These are phyloP conservation scores for Erethizon dorsatum DNA, from an alignment of 2,797 vertebrate genomes.

Conservation along the genomic window DNA sequence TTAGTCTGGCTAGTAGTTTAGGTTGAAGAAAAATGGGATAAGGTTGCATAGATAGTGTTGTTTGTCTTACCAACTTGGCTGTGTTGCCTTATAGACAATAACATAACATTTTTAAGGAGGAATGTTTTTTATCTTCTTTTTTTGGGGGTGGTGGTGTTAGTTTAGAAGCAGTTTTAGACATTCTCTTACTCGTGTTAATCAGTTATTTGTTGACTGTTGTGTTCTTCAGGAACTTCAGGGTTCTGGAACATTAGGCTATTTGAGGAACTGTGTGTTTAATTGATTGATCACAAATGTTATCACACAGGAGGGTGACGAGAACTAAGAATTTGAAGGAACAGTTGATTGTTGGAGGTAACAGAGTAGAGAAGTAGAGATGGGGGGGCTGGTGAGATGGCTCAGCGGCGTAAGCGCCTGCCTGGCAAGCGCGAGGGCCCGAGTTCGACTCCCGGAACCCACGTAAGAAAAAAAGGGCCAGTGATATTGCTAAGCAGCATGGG, in stretches of 20 bases:
- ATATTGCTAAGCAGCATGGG: too few relatives aligned
- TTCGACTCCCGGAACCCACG: too few relatives aligned
- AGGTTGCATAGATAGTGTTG: neutral
- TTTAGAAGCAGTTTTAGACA: constrained; percentile 14
- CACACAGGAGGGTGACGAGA: neutral
- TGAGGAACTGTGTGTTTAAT: neutral
- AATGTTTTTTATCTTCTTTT: constrained; percentile 34
- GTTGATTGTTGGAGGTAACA: neutral
- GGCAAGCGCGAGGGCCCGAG: too few relatives aligned
- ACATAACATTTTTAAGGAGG: neutral
- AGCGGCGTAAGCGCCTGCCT: too few relatives aligned
- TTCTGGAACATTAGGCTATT: neutral
- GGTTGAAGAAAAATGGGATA: neutral
- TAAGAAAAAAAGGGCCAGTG: too few relatives aligned
- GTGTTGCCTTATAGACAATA: neutral
- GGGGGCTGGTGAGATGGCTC: too few relatives aligned
- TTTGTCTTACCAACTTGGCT: neutral
- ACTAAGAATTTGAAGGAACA: neutral
- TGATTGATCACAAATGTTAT: neutral
- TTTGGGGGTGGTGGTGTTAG: neutral
- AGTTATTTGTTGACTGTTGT: constrained; percentile 10
- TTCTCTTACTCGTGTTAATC: neutral
- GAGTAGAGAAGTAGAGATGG: neutral
- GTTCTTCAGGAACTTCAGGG: neutral
- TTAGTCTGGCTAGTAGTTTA: neutral